Evolutionary conservation across 2,797 vertebrate genomes (phyloP).

Genomic region (Myotis daubentonii): DNA sequence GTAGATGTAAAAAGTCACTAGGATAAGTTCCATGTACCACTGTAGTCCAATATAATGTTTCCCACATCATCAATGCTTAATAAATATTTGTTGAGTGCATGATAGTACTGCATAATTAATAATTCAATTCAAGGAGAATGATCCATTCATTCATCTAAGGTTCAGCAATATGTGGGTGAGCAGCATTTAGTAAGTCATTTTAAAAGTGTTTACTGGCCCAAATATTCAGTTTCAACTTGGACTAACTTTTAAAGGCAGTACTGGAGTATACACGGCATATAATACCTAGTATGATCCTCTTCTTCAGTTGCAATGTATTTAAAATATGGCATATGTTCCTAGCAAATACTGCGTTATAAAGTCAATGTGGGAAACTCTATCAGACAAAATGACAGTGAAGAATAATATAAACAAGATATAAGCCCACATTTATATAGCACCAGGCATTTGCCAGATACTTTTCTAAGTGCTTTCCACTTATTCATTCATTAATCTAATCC

Average conservation of each 20-base stretch:
- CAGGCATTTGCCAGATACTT: constrained; percentile 11
- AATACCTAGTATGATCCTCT: neutral
- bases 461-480: neutral
- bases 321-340: neutral
- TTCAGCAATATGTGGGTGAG: neutral
- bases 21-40: neutral
- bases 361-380: neutral
- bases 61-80: neutral
- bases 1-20: neutral
- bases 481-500: constrained; percentile 16
- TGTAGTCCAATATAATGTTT: neutral
- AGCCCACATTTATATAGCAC: neutral
- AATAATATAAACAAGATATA: neutral
- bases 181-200: neutral
- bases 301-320: neutral
- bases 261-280: neutral
- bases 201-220: neutral
- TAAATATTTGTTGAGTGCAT: neutral
- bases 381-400: neutral
- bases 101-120: neutral
- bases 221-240: neutral
- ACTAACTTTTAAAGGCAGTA: neutral
- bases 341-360: neutral
- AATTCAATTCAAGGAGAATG: neutral
- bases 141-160: neutral